Evolutionary conservation across 2,888 invertebrate genomes (phyloP).

Genomic region (Cabera pusaria): DNA sequence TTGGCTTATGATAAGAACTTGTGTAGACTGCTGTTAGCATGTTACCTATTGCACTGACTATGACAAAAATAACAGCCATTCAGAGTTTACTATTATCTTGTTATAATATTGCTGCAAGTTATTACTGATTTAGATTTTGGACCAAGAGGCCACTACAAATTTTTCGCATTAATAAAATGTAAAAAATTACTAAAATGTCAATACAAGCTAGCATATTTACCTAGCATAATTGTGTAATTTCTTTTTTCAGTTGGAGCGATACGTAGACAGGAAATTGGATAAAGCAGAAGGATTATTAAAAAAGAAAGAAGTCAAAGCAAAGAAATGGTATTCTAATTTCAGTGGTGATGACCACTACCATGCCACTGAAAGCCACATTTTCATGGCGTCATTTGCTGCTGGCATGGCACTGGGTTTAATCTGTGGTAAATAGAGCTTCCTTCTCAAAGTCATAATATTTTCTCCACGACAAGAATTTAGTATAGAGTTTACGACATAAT

Average conservation of each 20-base stretch:
- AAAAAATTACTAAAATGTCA: no score
- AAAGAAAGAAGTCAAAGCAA: constrained; percentile 87
- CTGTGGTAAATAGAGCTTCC: constrained; percentile 64
- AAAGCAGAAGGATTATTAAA: constrained; percentile 90
- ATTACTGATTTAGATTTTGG: no score
- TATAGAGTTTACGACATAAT: constrained; percentile 11
- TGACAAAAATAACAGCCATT: no score
- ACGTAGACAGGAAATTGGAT: constrained; percentile 91
- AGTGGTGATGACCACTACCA: constrained; percentile 86
- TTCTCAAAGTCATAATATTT: constrained; percentile 2
- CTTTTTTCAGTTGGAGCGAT: constrained; percentile 91
- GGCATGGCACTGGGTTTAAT: constrained; percentile 89
- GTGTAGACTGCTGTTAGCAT: no score
- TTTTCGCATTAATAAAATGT: no score
- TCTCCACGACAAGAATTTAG: constrained; percentile 17
- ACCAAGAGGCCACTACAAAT: no score
- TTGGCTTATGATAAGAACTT: no score
- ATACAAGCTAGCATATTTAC: no score
- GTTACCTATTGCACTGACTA: no score
- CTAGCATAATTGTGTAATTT: no score
- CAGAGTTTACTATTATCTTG: no score
- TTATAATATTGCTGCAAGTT: no score
- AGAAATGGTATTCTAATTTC: constrained; percentile 89
- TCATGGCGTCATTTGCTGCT: constrained; percentile 90
- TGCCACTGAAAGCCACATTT: constrained; percentile 90